phyloP scores from a whole-genome alignment of 2,113 vertebrate genomes.

The Rhizomys pruinosus region DNA sequence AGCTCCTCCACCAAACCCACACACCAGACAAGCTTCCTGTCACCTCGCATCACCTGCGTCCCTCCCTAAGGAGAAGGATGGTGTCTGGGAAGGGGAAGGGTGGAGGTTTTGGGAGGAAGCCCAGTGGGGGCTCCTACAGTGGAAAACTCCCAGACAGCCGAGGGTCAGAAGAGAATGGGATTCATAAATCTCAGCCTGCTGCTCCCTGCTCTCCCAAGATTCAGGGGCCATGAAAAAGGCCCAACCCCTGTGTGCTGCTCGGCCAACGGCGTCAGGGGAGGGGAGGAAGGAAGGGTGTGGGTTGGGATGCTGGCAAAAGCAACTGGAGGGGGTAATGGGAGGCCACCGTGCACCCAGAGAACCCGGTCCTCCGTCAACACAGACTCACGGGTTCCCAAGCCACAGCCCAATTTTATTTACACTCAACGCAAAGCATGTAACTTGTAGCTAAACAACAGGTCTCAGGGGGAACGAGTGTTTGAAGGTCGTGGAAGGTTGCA shows the following conservation, averaged over 20 bases:
- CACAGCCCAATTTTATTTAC: constrained; percentile 77
- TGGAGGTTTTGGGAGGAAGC: constrained; percentile 56
- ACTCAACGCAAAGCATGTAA: constrained; percentile 55
- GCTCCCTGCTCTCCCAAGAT: not conserved
- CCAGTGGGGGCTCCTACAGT: constrained; percentile 16
- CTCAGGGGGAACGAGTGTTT: not conserved
- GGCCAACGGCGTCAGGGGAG: not conserved
- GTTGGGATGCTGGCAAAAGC: not conserved
- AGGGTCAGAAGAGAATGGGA: constrained; percentile 70
- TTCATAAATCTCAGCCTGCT: constrained; percentile 4
- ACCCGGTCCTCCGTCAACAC: not conserved
- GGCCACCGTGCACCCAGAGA: not conserved
- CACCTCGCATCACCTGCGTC: fast-evolving
- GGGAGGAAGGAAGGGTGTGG: constrained; percentile 68
- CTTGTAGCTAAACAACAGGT: constrained; percentile 20
- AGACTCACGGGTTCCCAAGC: not conserved
- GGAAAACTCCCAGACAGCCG: constrained; percentile 76
- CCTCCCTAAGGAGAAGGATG: not conserved
- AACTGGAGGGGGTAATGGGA: not conserved
- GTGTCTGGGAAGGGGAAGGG: constrained; percentile 60
- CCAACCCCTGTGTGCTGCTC: not conserved
- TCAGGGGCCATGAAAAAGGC: not conserved
- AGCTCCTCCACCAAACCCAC: not conserved
- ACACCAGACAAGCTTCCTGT: not conserved
- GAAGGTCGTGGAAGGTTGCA: not conserved